Evolutionary conservation across 1,140 invertebrate genomes (phyloP).

Genomic region (Tribolium castaneum): DNA sequence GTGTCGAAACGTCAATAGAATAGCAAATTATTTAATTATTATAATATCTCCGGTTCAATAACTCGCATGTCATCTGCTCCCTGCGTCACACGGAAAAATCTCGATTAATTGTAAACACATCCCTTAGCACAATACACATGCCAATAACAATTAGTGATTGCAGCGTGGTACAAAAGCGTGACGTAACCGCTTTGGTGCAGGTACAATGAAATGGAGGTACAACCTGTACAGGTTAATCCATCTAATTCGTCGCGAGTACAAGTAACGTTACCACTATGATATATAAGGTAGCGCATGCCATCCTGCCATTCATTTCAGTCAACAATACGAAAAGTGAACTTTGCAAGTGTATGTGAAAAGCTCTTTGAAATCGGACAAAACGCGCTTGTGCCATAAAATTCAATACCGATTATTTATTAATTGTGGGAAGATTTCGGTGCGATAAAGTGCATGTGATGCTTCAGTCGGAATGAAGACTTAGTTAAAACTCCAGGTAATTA

Average conservation of each 20-base stretch:
- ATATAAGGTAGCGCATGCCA: slow-evolving; percentile 33
- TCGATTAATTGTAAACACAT: not conserved
- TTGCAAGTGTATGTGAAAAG: slow-evolving; percentile 13
- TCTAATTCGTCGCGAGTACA: slow-evolving; percentile 15
- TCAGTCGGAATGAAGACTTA: slow-evolving; percentile 11
- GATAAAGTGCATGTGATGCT: slow-evolving; percentile 15
- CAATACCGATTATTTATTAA: slow-evolving; percentile 4
- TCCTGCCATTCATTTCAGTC: slow-evolving; percentile 28
- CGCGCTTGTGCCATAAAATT: slow-evolving; percentile 14
- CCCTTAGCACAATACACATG: slow-evolving; percentile 7
- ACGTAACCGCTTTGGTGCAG: not conserved
- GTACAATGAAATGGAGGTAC: slow-evolving; percentile 10
- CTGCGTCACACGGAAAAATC: not conserved
- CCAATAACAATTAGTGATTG: slow-evolving; percentile 17
- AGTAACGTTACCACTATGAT: slow-evolving; percentile 32
- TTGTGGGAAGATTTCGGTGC: not conserved
- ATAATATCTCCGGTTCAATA: not conserved
- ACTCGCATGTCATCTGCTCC: not conserved
- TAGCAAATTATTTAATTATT: not conserved
- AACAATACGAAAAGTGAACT: slow-evolving; percentile 33
- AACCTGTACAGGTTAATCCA: slow-evolving; percentile 8
- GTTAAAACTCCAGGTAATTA: slow-evolving; percentile 14
- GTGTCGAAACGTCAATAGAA: not conserved
- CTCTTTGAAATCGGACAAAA: not conserved
- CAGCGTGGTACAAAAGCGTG: slow-evolving; percentile 10